phyloP scores from a whole-genome alignment of 2,888 invertebrate species.

The Meiosimyza platycephala region DNA sequence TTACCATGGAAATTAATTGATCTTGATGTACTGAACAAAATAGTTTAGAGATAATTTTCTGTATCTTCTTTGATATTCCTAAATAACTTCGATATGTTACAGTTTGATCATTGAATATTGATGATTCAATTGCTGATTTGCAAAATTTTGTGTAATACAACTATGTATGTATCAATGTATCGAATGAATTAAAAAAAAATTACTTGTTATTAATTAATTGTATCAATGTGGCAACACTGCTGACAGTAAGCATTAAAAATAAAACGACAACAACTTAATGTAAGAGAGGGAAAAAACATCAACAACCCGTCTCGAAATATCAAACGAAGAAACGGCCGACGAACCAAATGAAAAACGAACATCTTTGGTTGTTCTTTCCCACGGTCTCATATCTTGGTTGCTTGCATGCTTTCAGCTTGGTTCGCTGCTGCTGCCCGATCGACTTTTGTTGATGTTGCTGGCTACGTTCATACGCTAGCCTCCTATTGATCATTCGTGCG shows the following conservation, averaged over 20 bases:
- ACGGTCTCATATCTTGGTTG: constrained; percentile 67
- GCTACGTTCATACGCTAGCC: no score
- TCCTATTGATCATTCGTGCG: constrained; percentile 41
- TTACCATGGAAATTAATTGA: no score
- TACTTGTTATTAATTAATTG: no score
- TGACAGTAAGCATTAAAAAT: constrained; percentile 19
- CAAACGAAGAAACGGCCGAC: constrained; percentile 46
- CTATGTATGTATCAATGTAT: no score
- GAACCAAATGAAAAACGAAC: constrained; percentile 51
- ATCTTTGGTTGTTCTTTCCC: constrained; percentile 66
- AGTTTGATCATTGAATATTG: no score
- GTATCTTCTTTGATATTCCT: no score
- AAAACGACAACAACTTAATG: constrained; percentile 36
- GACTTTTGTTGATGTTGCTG: constrained; percentile 46
- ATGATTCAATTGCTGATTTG: no score
- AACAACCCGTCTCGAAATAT: constrained; percentile 36
- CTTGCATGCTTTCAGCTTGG: constrained; percentile 44
- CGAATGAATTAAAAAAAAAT: no score
- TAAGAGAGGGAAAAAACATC: constrained; percentile 39
- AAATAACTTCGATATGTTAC: no score
- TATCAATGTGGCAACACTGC: not conserved
- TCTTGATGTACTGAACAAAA: no score
- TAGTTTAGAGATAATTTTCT: no score
- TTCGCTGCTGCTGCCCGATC: constrained; percentile 47
- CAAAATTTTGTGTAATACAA: no score